Conservation (phyloP, 2,113 vertebrate genomes). For the Plestiodon gilberti region DNA sequence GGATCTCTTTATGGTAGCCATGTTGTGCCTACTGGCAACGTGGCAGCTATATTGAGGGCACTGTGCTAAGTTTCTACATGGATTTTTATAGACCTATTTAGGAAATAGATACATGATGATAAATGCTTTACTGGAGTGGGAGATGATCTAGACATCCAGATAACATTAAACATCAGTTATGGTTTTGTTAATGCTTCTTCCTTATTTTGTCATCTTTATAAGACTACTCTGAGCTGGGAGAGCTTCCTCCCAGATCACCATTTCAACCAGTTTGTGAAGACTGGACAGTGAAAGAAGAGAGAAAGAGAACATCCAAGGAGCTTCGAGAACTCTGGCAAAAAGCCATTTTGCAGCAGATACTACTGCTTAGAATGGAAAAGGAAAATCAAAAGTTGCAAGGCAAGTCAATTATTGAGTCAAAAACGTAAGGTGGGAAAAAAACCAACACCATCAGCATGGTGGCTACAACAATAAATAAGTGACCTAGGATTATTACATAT, state of each 20-base stretch:
- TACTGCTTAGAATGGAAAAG: constrained; percentile 95
- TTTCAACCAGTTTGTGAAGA: constrained; percentile 77
- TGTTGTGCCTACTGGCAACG: not conserved
- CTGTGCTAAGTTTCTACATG: no score
- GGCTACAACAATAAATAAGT: not conserved
- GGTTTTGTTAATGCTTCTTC: not conserved
- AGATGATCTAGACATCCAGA: not conserved
- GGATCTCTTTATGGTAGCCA: not conserved
- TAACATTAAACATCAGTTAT: not conserved
- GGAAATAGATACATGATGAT: not conserved
- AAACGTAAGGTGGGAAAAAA: not conserved
- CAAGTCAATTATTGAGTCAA: constrained; percentile 59
- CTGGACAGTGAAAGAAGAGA: constrained; percentile 80
- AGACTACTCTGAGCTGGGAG: constrained; percentile 87
- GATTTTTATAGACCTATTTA: no score
- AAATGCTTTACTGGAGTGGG: not conserved
- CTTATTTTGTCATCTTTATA: constrained; percentile 27
- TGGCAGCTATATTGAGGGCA: not conserved
- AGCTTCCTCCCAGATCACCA: constrained; percentile 77
- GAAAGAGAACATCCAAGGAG: constrained; percentile 80
- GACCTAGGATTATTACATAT: not conserved
- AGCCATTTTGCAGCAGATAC: constrained; percentile 94
- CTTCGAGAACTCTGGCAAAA: constrained; percentile 94
- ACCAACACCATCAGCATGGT: not conserved
- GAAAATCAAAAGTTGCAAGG: constrained; percentile 97